Evolutionary conservation across 2,113 vertebrate species (phyloP), one percentile per base, ranked within the genome.

Genomic region (Gadus chalcogrammus): DNA sequence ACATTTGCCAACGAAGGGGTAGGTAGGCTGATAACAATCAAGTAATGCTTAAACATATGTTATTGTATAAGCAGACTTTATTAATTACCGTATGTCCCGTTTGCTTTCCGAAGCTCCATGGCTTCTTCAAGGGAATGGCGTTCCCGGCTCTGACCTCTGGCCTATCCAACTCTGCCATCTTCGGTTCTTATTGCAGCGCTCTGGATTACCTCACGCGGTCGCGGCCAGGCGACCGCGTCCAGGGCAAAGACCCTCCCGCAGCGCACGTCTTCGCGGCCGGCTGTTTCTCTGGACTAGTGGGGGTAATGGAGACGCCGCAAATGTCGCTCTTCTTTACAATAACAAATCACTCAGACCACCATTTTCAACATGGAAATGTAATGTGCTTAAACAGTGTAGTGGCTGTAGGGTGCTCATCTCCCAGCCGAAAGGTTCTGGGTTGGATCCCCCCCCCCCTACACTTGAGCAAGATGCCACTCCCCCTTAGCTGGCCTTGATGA

Each of bases 51-150:
- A 24, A 7, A 24, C 61, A 24, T 15, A 15, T 63, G 3, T 28
- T 27, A 75, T 73, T 75, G 13, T 48, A 48, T 12, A 48, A 48
- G 6, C 11, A 9, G 42, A 48, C 12, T 48, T 48, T 1, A 48
- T 48, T 48, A 9, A 48, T 48, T 9, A 48, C 42, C 8, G 12
- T 48, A 48, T 9, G 12, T 48, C 42, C 76, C 42, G 42, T 48
- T 48, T 9, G 12, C 12, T 48, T 13, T 35, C 1, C 11, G 38
- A 83, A 95, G 94, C 9, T 93, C 66, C 78, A 55, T 74, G 94
- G 94, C 48, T 94, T 95, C 86, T 94, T 92, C 85, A 95, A 93
- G 64, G 94, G 93, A 15, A 93, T 95, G 93, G 85, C 91, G 9
- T 94, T 94, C 74, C 94, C 94, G 0, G 82, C 94, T 13, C 72